Evolutionary conservation across 2,888 invertebrate species (phyloP).

Genomic region (Tridacna crocea): DNA sequence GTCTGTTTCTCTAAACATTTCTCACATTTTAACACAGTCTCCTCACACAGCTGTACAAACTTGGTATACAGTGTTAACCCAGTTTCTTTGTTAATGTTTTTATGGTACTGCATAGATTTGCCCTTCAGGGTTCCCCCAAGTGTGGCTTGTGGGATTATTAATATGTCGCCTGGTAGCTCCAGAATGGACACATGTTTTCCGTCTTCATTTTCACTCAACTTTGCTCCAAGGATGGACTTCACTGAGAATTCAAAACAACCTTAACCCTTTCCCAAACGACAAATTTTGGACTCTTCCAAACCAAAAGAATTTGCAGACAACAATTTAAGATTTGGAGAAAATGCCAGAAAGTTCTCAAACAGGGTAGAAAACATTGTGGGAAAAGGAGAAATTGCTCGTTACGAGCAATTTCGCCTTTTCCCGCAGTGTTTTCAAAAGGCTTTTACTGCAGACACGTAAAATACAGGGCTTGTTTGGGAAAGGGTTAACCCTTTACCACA

Average conservation of each 20-base stretch:
- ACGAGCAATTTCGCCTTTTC: neutral
- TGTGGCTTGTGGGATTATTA: conserved; percentile 85
- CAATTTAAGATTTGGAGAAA: neutral
- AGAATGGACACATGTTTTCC: conserved; percentile 79
- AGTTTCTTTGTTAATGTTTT: conserved; percentile 82
- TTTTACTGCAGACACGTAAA: too few species aligned
- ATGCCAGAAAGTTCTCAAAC: neutral
- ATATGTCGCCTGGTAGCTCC: conserved; percentile 84
- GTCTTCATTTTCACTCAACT: conserved; percentile 77
- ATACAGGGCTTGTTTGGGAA: too few species aligned
- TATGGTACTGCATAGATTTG: conserved; percentile 84
- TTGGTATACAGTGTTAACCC: conserved; percentile 82
- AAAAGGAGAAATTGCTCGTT: neutral
- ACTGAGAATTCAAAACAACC: conserved; percentile 66
- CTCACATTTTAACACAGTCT: conserved; percentile 56
- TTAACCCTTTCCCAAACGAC: neutral
- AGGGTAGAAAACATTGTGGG: neutral
- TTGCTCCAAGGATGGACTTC: conserved; percentile 75
- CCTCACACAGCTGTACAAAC: conserved; percentile 72
- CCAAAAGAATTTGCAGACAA: neutral
- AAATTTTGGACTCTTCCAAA: neutral
- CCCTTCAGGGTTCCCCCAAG: conserved; percentile 85
- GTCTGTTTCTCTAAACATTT: conserved; percentile 66
- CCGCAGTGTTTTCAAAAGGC: too few species aligned
- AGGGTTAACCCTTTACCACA: too few species aligned